Evolutionary conservation across 2,113 vertebrate genomes (phyloP), one percentile per base, ranked within the genome.

Genomic region (Typhlomys cinereus): DNA sequence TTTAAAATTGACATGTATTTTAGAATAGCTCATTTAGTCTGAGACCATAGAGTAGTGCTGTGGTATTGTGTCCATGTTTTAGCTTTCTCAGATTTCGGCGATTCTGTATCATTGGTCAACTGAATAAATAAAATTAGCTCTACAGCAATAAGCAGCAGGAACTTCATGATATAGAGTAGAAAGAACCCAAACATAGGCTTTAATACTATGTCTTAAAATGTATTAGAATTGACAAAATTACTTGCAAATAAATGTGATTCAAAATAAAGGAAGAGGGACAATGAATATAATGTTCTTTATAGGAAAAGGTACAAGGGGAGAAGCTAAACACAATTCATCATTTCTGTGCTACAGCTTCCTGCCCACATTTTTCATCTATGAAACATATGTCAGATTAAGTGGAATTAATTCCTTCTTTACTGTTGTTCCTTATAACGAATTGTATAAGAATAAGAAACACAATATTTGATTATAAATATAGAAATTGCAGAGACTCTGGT

Each of bases 81-180:
- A 90, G 39, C 18, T 90, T n/a, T 92, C 83, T 82, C 54, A 79
- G 44, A 18, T 86, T 67, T 87, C 57, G 74, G 13, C 73, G 57
- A 52, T 85, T 74, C 41, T 31, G 18, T 93, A 46, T 85, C 76
- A 88, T 75, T 89, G 71, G 67, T 27, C 84, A 94, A 62, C 31
- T 91, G 17, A 92, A 76, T 91, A 91, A 93, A 85, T 87, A 44
- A 84, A 92, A 96, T 85, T 71, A 94, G 91, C 54, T 87, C 74
- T 13, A 36, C 41, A 71, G 44, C 36, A 86, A 23, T 88, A 90
- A 76, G 27, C 31, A 6, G 25, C 67, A 52, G 64, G 75, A 91
- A 92, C 4, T 52, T 67, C 34, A 41, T 84, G 75, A 89, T 71
- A 93, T 57, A 73, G 25, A 70, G 46, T 75, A 74, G 62, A 91